Evolutionary conservation across 2,113 vertebrate genomes (phyloP).

Genomic region (Lasiurus cinereus): DNA sequence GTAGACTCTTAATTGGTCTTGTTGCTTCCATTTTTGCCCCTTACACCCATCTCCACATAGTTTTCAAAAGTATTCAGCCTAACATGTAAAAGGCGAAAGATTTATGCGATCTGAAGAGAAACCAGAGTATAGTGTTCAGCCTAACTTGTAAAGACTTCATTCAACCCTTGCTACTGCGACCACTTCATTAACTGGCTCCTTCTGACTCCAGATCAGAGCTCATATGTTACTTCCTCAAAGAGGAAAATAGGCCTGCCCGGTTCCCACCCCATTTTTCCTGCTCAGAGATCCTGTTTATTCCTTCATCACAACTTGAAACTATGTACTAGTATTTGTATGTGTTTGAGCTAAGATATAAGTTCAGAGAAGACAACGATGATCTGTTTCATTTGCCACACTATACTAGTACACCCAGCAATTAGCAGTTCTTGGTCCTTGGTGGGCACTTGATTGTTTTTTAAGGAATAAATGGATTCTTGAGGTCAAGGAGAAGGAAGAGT

Average conservation of each 20-base stretch:
- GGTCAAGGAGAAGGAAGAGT: not conserved
- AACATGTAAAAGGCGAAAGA: too few species aligned
- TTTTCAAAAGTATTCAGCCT: not conserved
- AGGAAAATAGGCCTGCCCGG: not conserved
- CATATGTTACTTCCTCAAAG: not conserved
- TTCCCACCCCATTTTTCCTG: not conserved
- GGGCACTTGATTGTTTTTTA: not conserved
- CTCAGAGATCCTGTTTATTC: not conserved
- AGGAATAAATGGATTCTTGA: not conserved
- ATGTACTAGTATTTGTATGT: not conserved
- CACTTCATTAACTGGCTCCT: not conserved
- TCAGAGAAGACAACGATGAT: not conserved
- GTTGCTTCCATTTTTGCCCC: not conserved
- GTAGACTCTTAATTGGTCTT: not conserved
- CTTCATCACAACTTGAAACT: not conserved
- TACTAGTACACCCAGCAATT: not conserved
- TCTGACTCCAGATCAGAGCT: not conserved
- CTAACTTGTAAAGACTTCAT: not conserved
- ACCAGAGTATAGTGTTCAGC: too few species aligned
- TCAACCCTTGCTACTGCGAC: not conserved
- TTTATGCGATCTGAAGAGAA: too few species aligned
- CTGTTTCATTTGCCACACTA: not conserved
- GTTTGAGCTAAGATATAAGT: not conserved
- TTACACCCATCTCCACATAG: not conserved
- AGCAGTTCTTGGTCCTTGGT: not conserved